phyloP scores from a whole-genome alignment of 2,797 vertebrate genomes.

The Columba guinea region DNA sequence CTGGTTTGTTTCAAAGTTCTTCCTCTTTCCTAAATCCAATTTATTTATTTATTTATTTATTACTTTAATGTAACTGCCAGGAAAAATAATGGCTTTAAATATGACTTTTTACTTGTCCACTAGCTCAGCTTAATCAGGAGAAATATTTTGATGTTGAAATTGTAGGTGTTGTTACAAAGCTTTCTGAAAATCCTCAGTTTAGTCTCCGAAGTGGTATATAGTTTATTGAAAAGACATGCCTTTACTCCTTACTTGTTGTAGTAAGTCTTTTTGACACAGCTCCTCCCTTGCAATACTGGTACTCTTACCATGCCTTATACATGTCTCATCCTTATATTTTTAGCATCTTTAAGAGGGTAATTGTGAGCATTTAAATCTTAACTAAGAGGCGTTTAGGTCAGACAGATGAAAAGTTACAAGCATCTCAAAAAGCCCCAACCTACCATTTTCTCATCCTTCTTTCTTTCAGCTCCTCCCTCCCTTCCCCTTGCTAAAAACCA shows the following conservation, averaged over 20 bases:
- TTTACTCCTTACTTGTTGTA: not conserved
- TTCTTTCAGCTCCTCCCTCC: not conserved
- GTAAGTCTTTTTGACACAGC: not conserved
- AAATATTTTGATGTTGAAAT: not conserved
- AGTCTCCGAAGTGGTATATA: not conserved
- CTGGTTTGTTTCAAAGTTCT: not conserved
- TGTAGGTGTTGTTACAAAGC: not conserved
- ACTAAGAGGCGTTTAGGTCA: not conserved
- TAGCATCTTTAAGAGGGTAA: not conserved
- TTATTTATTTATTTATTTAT: not conserved
- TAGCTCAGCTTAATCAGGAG: not conserved
- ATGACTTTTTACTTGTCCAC: not conserved
- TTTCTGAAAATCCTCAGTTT: not conserved
- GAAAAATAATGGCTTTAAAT: not conserved
- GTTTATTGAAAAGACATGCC: not conserved
- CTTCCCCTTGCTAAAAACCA: not conserved
- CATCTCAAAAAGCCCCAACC: not conserved
- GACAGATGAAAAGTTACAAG: not conserved
- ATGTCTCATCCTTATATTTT: not conserved
- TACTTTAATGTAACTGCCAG: not conserved
- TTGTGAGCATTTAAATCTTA: not conserved
- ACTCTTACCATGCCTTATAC: fast-evolving
- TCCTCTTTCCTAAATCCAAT: not conserved
- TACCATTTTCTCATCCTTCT: not conserved
- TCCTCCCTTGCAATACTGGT: not conserved